A percentile compares a stretch with the other conserved stretches of the same genome.
phyloP scores from a whole-genome alignment of 1,140 invertebrate species.

The Diprion similis region DNA sequence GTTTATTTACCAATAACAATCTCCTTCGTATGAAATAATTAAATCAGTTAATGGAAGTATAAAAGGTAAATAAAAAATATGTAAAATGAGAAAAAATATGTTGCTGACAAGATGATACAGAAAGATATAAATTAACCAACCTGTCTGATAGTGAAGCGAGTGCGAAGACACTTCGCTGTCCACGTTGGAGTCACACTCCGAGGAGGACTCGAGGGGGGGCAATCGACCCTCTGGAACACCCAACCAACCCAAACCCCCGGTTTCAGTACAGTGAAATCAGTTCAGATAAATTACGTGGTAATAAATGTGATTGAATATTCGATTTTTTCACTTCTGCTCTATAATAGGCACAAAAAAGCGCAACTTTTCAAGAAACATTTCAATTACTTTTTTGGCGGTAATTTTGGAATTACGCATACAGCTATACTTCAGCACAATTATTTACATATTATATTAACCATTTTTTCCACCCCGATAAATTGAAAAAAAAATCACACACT shows the following conservation, averaged over 20 bases:
- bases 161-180: slow-evolving; percentile 82
- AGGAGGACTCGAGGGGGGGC: slow-evolving; percentile 70
- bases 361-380: no score
- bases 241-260: slow-evolving; percentile 49
- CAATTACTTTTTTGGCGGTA: no score
- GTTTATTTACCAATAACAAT: slow-evolving; percentile 16
- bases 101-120: slow-evolving; percentile 29
- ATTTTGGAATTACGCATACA: no score
- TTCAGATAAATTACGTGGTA: background rate
- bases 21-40: slow-evolving; percentile 9
- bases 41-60: background rate
- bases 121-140: slow-evolving; percentile 66
- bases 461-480: no score
- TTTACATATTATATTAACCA: no score
- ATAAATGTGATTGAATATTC: background rate
- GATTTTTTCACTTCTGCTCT: no score
- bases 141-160: slow-evolving; percentile 79
- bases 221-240: slow-evolving; percentile 71
- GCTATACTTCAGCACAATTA: no score
- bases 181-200: slow-evolving; percentile 76
- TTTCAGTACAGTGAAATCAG: background rate
- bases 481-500: no score
- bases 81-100: slow-evolving; percentile 13
- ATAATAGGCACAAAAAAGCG: no score
- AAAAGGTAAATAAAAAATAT: background rate